Evolutionary conservation across 2,888 invertebrate genomes (phyloP), one percentile per base, ranked within the genome.

Genomic region (Drosophila peninsularis): DNA sequence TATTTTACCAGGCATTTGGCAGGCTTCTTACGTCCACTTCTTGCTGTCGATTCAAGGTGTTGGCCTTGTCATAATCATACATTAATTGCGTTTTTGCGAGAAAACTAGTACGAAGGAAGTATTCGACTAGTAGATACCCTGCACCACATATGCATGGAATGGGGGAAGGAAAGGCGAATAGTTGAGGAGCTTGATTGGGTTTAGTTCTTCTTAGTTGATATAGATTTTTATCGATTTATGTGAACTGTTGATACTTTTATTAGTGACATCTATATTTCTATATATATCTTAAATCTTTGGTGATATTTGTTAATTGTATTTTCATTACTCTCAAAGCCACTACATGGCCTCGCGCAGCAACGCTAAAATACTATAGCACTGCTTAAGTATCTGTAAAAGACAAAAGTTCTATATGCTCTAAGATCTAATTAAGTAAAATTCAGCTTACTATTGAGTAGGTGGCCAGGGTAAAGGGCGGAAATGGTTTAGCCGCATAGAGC

Each of bases 391-490:
- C 91, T 91, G 70, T 88, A 58, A 10, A 81, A 68, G 17, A 11
- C 57, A 50, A 49, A 39, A 9, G 2, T n/a, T 13, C 9, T 17
- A 30, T 30, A 36, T 30, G n/a, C 9, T 11, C 21, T 21, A 39
- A 30, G 11, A 27, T 9, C 19, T 17, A 5, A 0, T 13, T 17
- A 5, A 13, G 10, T n/a, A 7, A 9, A 17, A 9, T 3, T 0
- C 32, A 30, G 49, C 77, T 82, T 80, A 91, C 91, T 6, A 78
- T 80, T n/a, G 89, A 80, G 62, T 91, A 91, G 34, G 91, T 81
- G 17, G 82, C 71, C 54, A 91, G 80, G 30, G 87, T 89, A 24
- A 89, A 89, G 30, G 85, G 85, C 37, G 80, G 77, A 27, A 91
- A 82, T 1, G 91, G 91, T 34, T 63, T 71, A 4, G 91, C 90